phyloP scores from a whole-genome alignment of 2,113 vertebrate species.

The Seriola dumerili region DNA sequence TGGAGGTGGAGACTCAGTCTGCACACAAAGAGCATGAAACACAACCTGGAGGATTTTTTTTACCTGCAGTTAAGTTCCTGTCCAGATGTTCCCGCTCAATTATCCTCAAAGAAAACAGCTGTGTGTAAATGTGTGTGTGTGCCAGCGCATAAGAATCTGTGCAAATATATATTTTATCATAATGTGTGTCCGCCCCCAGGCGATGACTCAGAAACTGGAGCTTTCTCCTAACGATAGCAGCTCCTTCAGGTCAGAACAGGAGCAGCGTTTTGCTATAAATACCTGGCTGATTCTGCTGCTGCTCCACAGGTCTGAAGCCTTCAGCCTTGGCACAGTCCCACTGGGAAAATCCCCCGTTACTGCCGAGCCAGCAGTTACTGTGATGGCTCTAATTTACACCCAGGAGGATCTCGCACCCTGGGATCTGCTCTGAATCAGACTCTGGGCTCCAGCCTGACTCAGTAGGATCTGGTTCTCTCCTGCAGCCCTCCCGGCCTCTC shows the following conservation, averaged over 20 bases:
- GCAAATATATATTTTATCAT: slow-evolving; percentile 28
- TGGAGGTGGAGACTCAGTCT: neutral
- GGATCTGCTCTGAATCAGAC: neutral
- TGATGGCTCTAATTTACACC: slow-evolving; percentile 33
- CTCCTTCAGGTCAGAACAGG: slow-evolving; percentile 27
- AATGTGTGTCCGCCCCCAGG: slow-evolving; percentile 4
- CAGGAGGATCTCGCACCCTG: slow-evolving; percentile 2
- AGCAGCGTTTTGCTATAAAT: slow-evolving; percentile 19
- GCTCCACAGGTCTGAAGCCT: neutral
- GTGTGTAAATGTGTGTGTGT: slow-evolving; percentile 12
- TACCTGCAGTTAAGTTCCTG: neutral
- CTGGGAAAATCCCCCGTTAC: slow-evolving; percentile 18
- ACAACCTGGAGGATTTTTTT: neutral
- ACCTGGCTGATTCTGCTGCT: neutral
- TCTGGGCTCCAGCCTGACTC: neutral
- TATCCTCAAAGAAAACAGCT: slow-evolving; percentile 43
- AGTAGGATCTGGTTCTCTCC: slow-evolving; percentile 22
- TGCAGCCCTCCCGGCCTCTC: neutral
- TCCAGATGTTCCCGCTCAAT: slow-evolving; percentile 44
- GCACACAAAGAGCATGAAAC: neutral
- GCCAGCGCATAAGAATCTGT: neutral
- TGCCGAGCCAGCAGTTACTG: slow-evolving; percentile 22
- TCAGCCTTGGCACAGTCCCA: slow-evolving; percentile 9
- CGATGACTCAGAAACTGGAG: slow-evolving; percentile 17
- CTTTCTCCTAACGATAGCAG: slow-evolving; percentile 2